These are phyloP conservation scores for Mola mola DNA, from an alignment of 2,113 vertebrate species.

Conservation along the genomic window DNA sequence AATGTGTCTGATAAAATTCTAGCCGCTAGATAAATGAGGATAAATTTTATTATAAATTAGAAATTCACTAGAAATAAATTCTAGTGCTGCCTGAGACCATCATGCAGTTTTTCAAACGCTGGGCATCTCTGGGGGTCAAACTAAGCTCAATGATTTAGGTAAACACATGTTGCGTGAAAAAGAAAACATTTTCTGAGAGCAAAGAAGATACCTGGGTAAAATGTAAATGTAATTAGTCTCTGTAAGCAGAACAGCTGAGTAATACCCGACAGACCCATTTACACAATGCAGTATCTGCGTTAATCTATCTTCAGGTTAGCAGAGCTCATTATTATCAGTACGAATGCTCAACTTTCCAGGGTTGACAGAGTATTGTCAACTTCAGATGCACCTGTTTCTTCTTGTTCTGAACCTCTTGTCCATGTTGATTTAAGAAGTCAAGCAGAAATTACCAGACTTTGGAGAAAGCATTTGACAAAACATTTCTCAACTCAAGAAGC, in stretches of 20 bases:
- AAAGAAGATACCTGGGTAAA: slow-evolving; percentile 15
- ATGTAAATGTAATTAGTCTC: slow-evolving; percentile 16
- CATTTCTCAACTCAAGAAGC: background rate
- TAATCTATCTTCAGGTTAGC: too few relatives aligned
- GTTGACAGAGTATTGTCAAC: too few relatives aligned
- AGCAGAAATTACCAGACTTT: too few relatives aligned
- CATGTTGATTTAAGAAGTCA: too few relatives aligned
- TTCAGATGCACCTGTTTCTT: too few relatives aligned
- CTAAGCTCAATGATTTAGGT: slow-evolving; percentile 13
- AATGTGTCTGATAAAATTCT: slow-evolving; percentile 12
- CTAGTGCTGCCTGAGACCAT: too few relatives aligned
- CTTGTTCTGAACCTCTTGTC: too few relatives aligned
- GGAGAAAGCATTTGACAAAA: background rate
- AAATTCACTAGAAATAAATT: too few relatives aligned
- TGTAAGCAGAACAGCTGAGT: slow-evolving; percentile 1
- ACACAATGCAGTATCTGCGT: too few relatives aligned
- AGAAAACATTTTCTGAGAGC: slow-evolving; percentile 5
- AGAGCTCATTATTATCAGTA: background rate
- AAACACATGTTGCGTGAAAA: slow-evolving; percentile 18
- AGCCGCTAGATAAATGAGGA: slow-evolving; percentile 18
- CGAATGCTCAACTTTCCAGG: too few relatives aligned
- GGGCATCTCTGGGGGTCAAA: slow-evolving; percentile 15
- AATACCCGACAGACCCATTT: background rate
- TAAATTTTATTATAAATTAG: background rate
- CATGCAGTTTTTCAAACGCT: slow-evolving; percentile 23